Conservation (phyloP, 2,113 vertebrate genomes). For the Serinus canaria region DNA sequence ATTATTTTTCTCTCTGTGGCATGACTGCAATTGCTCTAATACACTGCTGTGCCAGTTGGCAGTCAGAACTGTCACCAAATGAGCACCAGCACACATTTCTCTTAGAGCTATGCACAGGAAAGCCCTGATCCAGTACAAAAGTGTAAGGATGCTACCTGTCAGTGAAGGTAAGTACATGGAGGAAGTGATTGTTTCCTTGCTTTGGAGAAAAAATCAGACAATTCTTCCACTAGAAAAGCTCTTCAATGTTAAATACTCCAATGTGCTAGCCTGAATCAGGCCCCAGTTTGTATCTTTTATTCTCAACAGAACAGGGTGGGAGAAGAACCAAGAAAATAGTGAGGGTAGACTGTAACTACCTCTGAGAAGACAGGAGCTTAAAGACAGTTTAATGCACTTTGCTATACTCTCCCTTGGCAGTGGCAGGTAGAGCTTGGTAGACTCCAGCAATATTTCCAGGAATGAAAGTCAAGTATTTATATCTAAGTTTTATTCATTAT, state of each 20-base stretch:
- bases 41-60: not conserved
- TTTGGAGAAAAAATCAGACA: not conserved
- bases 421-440: not conserved
- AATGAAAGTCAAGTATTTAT: not conserved
- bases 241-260: not conserved
- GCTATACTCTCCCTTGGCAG: not conserved
- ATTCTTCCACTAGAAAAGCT: not conserved
- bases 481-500: not conserved
- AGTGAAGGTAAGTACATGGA: not conserved
- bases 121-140: not conserved
- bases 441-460: not conserved
- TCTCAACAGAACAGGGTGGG: not conserved
- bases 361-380: not conserved
- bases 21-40: not conserved
- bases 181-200: not conserved
- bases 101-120: not conserved
- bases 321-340: not conserved
- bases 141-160: not conserved
- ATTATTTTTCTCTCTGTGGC: not conserved
- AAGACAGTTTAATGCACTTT: not conserved
- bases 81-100: not conserved
- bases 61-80: not conserved
- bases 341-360: not conserved
- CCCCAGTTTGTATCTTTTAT: not conserved
- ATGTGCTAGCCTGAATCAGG: not conserved